phyloP scores from a whole-genome alignment of 2,888 invertebrate genomes.

The Clistopyga incitator region DNA sequence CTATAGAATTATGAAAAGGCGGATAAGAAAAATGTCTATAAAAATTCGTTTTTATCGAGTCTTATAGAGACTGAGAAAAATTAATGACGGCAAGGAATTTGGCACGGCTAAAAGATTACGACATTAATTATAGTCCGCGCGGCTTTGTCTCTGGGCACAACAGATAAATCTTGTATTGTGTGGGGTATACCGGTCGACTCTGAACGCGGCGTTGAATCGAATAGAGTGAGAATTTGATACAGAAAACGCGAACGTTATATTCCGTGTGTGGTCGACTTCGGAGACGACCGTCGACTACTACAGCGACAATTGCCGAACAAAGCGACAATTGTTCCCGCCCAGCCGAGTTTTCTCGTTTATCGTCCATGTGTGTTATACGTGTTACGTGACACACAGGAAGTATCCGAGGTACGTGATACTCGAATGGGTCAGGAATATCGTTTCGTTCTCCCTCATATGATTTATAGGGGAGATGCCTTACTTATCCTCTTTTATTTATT shows the following conservation, averaged over 20 bases:
- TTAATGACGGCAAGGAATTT: not conserved
- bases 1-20: not conserved
- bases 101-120: not conserved
- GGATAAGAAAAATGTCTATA: not conserved
- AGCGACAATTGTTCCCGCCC: conserved; percentile 57
- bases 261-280: conserved; percentile 45
- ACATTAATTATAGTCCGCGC: conserved; percentile 33
- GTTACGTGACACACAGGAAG: conserved; percentile 52
- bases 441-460: conserved; percentile 36
- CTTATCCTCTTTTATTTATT: conserved; percentile 44
- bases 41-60: not conserved
- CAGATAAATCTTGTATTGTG: conserved; percentile 52
- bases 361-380: conserved; percentile 23
- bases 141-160: conserved; percentile 19
- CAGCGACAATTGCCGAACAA: conserved; percentile 48
- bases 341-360: conserved; percentile 47
- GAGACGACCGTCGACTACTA: conserved; percentile 45
- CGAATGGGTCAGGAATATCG: conserved; percentile 31
- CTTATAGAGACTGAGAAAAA: not conserved
- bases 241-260: conserved; percentile 25
- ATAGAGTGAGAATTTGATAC: conserved; percentile 44
- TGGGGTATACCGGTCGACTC: conserved; percentile 7
- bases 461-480: conserved; percentile 45
- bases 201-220: conserved; percentile 22
- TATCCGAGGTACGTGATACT: conserved; percentile 40